Evolutionary conservation across 2,797 vertebrate genomes (phyloP).

Genomic region (Triplophysa bombifrons): DNA sequence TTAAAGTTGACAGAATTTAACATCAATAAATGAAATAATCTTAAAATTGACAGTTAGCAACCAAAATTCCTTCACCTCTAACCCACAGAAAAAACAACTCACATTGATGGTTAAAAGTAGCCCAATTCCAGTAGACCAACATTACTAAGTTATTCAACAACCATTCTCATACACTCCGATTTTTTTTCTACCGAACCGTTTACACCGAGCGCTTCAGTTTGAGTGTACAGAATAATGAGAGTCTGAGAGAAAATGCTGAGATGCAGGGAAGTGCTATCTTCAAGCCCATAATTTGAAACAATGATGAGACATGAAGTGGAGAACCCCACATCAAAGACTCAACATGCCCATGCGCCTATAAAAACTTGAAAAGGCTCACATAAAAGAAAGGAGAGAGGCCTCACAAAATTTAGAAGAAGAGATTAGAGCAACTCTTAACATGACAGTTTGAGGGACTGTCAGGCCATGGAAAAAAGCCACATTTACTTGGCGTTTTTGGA

Average conservation of each 20-base stretch:
- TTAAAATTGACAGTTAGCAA: too few relatives aligned
- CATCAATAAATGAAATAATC: too few relatives aligned
- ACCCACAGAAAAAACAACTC: too few relatives aligned
- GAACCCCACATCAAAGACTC: conserved; percentile 42
- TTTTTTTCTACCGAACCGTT: background rate
- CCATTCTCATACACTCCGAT: conserved; percentile 1
- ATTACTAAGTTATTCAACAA: background rate
- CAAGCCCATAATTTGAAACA: conserved; percentile 54
- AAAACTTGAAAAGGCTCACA: conserved; percentile 38
- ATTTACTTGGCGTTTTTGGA: background rate
- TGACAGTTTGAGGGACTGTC: conserved; percentile 28
- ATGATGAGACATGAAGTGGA: conserved; percentile 48
- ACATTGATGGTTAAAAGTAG: too few relatives aligned
- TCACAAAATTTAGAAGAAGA: conserved; percentile 11
- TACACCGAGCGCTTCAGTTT: conserved; percentile 19
- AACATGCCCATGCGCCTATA: conserved; percentile 22
- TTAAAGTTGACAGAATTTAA: too few relatives aligned
- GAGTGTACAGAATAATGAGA: background rate
- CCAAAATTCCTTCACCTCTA: too few relatives aligned
- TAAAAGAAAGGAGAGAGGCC: conserved; percentile 12
- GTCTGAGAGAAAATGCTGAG: conserved; percentile 43
- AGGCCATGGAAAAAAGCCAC: background rate
- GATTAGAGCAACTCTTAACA: conserved; percentile 37
- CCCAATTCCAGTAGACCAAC: too few relatives aligned
- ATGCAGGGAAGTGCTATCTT: conserved; percentile 35